These are phyloP conservation scores for Orthosia incerta DNA, from an alignment of 2,888 invertebrate genomes.

Conservation along the genomic window DNA sequence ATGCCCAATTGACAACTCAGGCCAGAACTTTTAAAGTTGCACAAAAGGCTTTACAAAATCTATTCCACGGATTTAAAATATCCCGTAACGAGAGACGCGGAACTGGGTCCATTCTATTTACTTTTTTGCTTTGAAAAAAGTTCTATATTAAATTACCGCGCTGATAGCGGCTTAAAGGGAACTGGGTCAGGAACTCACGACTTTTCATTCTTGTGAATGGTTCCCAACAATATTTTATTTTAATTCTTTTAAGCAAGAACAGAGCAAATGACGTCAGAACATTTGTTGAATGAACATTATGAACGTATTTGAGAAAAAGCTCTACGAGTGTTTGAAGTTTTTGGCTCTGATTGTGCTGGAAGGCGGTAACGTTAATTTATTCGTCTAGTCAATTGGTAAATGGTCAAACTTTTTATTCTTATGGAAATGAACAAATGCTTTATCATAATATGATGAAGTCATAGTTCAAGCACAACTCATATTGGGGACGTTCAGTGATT, in stretches of 20 bases:
- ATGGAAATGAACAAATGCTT: neutral
- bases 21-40: slow-evolving; percentile 56
- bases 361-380: neutral
- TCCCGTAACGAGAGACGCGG: slow-evolving; percentile 38
- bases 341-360: neutral
- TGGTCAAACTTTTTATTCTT: neutral
- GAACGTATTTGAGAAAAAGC: slow-evolving; percentile 38
- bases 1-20: slow-evolving; percentile 29
- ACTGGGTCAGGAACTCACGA: slow-evolving; percentile 55
- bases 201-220: slow-evolving; percentile 58
- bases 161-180: slow-evolving; percentile 60
- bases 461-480: too few relatives aligned
- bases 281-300: slow-evolving; percentile 45
- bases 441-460: neutral
- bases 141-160: slow-evolving; percentile 63
- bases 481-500: neutral
- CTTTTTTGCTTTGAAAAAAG: slow-evolving; percentile 56
- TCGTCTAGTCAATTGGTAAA: neutral
- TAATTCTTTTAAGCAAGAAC: slow-evolving; percentile 57
- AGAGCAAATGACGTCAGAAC: slow-evolving; percentile 40
- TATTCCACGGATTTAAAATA: slow-evolving; percentile 40
- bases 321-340: slow-evolving; percentile 22
- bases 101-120: slow-evolving; percentile 54
- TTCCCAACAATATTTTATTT: slow-evolving; percentile 61
- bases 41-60: slow-evolving; percentile 39